These are phyloP conservation scores for Grus americana DNA, from an alignment of 2,113 vertebrate species.

Conservation along the genomic window DNA sequence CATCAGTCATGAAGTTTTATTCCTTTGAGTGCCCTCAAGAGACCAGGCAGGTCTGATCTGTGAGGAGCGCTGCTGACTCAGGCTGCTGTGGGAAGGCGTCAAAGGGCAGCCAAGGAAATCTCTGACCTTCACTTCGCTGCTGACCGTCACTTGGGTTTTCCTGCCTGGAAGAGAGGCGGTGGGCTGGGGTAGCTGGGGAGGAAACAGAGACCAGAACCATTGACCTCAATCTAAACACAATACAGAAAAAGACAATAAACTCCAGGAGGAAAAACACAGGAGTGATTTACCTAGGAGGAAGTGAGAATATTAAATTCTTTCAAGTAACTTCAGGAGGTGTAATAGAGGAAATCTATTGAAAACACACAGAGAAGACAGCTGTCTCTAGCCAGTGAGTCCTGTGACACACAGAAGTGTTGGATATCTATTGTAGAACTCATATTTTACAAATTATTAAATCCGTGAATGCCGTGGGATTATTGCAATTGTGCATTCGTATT, in stretches of 20 bases:
- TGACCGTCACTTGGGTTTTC: conserved; percentile 5
- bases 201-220: conserved; percentile 39
- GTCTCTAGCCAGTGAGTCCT: neutral
- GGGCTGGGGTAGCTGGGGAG: neutral
- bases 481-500: neutral
- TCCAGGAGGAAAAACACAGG: conserved; percentile 4
- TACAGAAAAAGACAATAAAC: conserved; percentile 54
- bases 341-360: conserved; percentile 33
- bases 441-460: neutral
- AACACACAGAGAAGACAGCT: neutral
- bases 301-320: conserved; percentile 56
- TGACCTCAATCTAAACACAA: conserved; percentile 47
- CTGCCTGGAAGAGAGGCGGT: conserved; percentile 3
- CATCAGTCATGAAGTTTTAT: neutral
- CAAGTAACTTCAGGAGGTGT: conserved; percentile 48
- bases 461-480: neutral
- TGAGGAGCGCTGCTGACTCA: conserved; percentile 4
- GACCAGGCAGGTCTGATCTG: neutral
- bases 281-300: conserved; percentile 50
- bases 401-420: neutral
- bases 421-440: neutral
- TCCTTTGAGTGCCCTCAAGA: neutral
- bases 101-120: conserved; percentile 28
- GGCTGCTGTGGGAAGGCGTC: neutral
- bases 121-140: conserved; percentile 4